These are phyloP conservation scores for Phylloscopus whistleri DNA, from an alignment of 2,113 vertebrate species.

Conservation along the genomic window DNA sequence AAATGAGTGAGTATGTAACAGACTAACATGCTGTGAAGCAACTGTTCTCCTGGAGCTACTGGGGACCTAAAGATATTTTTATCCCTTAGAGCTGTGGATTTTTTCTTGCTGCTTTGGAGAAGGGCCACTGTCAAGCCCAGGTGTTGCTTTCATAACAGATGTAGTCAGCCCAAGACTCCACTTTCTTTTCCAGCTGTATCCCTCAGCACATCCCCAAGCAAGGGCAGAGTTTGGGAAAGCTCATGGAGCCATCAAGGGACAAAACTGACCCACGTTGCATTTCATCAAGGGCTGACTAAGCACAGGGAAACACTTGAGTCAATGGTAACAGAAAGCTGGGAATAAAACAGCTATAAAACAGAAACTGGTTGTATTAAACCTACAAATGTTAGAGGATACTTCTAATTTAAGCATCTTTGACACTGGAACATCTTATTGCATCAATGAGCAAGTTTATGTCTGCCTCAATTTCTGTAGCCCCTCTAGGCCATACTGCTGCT, in stretches of 20 bases:
- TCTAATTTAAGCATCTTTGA: background rate
- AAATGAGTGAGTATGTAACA: background rate
- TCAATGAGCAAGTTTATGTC: fast-evolving
- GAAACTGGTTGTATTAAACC: background rate
- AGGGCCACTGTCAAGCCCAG: background rate
- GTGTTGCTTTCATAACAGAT: background rate
- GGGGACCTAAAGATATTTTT: background rate
- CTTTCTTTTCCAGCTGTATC: background rate
- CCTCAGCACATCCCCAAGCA: background rate
- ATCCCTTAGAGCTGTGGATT: background rate
- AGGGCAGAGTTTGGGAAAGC: background rate
- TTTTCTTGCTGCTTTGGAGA: background rate
- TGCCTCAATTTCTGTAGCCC: background rate
- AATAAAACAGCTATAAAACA: background rate
- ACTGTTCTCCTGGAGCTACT: background rate
- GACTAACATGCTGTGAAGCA: background rate
- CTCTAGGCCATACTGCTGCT: background rate
- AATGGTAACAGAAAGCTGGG: background rate
- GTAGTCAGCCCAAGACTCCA: background rate
- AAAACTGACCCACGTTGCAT: background rate
- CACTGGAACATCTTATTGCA: background rate
- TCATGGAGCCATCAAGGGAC: background rate
- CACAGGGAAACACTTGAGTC: background rate
- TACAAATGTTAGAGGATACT: background rate
- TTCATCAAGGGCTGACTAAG: background rate